phyloP scores from a whole-genome alignment of 2,888 invertebrate species.

The Pyrrhia umbra region DNA sequence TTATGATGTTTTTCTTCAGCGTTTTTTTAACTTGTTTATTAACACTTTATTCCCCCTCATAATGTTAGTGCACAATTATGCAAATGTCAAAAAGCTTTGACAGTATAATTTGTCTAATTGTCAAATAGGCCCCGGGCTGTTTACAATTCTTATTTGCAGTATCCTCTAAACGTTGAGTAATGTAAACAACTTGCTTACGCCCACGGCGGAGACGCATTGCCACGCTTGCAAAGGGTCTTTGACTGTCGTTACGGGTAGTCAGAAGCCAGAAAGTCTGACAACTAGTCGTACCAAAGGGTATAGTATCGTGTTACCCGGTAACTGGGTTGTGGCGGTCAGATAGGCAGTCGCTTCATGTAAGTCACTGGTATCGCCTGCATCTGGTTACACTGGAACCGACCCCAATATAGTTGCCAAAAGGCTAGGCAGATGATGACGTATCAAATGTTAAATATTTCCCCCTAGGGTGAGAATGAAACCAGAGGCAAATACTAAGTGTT shows the following conservation, averaged over 20 bases:
- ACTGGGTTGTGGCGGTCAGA: too few relatives aligned
- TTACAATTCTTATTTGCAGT: slow-evolving; percentile 34
- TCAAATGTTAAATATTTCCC: background rate
- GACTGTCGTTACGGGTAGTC: too few relatives aligned
- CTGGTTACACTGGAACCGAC: too few relatives aligned
- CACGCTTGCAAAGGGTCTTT: too few relatives aligned
- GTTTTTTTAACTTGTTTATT: background rate
- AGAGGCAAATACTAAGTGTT: background rate
- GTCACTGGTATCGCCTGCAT: too few relatives aligned
- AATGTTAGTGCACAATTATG: slow-evolving; percentile 64
- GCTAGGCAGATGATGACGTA: too few relatives aligned
- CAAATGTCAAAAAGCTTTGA: slow-evolving; percentile 60
- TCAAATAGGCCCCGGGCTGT: slow-evolving; percentile 64
- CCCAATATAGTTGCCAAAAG: too few relatives aligned
- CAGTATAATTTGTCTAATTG: slow-evolving; percentile 70
- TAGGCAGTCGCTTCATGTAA: too few relatives aligned
- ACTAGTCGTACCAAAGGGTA: too few relatives aligned
- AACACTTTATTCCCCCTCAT: slow-evolving; percentile 6
- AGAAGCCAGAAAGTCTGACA: too few relatives aligned
- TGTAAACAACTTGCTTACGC: background rate
- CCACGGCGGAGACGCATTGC: background rate
- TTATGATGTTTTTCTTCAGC: too few relatives aligned
- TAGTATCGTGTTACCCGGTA: too few relatives aligned
- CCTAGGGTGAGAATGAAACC: background rate
- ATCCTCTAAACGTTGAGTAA: slow-evolving; percentile 23